A percentile compares a stretch with the other conserved stretches of the same genome.
Conservation (phyloP, 2,113 vertebrate genomes). For the Oncorhynchus gorbuscha region DNA sequence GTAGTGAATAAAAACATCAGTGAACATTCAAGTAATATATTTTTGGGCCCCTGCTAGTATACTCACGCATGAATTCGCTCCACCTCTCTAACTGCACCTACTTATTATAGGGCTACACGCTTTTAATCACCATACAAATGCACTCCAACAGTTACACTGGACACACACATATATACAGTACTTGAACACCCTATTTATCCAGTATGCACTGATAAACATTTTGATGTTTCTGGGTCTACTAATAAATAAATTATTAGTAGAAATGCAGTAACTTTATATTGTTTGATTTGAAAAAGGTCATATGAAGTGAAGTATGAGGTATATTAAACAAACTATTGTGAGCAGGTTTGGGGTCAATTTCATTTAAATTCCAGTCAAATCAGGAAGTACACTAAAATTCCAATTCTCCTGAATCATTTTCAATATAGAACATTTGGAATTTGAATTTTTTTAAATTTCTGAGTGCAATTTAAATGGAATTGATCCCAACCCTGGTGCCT, state of each 20-base stretch:
- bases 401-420: too few relatives aligned
- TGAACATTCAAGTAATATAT: slow-evolving; percentile 40
- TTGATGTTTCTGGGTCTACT: not conserved
- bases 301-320: not conserved
- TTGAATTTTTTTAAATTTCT: too few relatives aligned
- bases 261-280: not conserved
- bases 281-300: not conserved
- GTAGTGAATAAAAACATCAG: slow-evolving; percentile 43
- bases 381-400: too few relatives aligned
- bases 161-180: not conserved
- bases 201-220: not conserved
- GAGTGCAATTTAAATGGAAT: too few relatives aligned
- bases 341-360: not conserved
- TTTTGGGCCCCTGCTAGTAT: slow-evolving; percentile 37
- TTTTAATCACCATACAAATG: not conserved
- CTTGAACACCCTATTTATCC: not conserved
- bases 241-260: not conserved
- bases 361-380: too few relatives aligned
- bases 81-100: slow-evolving; percentile 29
- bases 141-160: not conserved
- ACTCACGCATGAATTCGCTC: slow-evolving; percentile 60
- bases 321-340: slow-evolving; percentile 13
- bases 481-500: too few relatives aligned
- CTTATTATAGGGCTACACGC: not conserved
- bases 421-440: too few relatives aligned